Evolutionary conservation across 2,797 vertebrate species (phyloP), one percentile per base, ranked within the genome.

Genomic region (Melanogrammus aeglefinus): DNA sequence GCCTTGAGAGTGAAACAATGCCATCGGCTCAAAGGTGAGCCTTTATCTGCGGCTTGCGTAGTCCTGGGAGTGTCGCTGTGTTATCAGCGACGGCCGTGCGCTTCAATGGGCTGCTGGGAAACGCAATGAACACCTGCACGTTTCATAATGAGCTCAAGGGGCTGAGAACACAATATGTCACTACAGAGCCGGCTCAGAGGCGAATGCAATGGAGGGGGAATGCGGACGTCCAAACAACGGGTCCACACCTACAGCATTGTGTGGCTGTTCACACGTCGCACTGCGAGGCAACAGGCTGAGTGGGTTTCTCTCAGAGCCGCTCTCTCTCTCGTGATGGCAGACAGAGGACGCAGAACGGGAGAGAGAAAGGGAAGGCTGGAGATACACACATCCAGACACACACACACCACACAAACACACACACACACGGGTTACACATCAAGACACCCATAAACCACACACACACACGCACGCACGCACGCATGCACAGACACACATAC

Each of bases 301-400:
- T 89, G 85, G 83, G 87, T 86, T 91, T 84, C 82, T 86, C 80
- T 92, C 85, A 90, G 63, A 72, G 83, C 39, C 74, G 88, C 86
- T 86, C 85, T 89, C 84, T 9, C 6, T 38, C 35, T 6, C 88
- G 79, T 81, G 82, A 82, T 84, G 82, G 87, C 88, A 90, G 88
- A 91, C 89, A 81, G 88, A 84, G 86, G 85, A 83, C 89, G 81
- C 86, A 84, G 86, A 85, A 83, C 83, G 82, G 73, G 80, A 75
- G 18, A 75, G 73, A 84, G 77, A 83, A 81, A 35, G 75, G 87
- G 80, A 74, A 77, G 86, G 85, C 82, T 76, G 86, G 86, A 77
- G 72, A 57, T 75, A 79, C 77, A 81, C 79, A 83, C 70, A 80
- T 39, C 38, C 38, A 9, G 1, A 9, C 38, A 2, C 38, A 10